Conservation (phyloP, 2,113 vertebrate genomes). For the Epinephelus fuscoguttatus region DNA sequence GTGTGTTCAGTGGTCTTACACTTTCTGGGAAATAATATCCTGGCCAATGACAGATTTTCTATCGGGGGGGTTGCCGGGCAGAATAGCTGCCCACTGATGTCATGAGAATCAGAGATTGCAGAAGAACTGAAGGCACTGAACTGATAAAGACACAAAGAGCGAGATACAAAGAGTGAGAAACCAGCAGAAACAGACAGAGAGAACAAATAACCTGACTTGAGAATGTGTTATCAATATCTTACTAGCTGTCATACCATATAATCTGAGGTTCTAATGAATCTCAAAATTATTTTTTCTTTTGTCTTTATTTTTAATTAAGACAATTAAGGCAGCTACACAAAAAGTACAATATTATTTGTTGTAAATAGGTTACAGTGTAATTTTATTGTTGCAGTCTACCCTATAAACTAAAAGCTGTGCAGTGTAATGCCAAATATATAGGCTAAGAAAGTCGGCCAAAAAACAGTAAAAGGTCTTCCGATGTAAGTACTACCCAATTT, state of each 20-base stretch:
- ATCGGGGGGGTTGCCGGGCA: constrained; percentile 54
- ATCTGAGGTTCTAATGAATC: background rate
- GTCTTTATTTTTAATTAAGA: background rate
- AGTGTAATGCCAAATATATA: too few relatives aligned
- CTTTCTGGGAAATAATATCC: constrained; percentile 79
- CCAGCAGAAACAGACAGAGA: background rate
- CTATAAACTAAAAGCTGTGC: too few relatives aligned
- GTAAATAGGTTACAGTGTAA: too few relatives aligned
- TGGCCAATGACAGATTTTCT: constrained; percentile 83
- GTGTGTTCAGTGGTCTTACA: constrained; percentile 48
- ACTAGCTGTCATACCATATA: background rate
- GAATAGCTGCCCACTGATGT: constrained; percentile 83
- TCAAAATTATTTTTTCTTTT: background rate
- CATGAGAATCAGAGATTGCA: constrained; percentile 75
- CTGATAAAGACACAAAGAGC: background rate
- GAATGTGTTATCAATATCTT: background rate
- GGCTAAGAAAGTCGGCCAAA: too few relatives aligned
- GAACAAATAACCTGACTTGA: background rate
- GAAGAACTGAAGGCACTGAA: constrained; percentile 28
- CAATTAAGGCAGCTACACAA: background rate
- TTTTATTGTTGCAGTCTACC: too few relatives aligned
- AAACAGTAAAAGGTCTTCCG: too few relatives aligned
- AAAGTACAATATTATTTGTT: too few relatives aligned
- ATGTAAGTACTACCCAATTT: too few relatives aligned
- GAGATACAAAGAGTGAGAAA: background rate